Evolutionary conservation across 2,113 vertebrate species (phyloP).

Genomic region (Hylia prasina): DNA sequence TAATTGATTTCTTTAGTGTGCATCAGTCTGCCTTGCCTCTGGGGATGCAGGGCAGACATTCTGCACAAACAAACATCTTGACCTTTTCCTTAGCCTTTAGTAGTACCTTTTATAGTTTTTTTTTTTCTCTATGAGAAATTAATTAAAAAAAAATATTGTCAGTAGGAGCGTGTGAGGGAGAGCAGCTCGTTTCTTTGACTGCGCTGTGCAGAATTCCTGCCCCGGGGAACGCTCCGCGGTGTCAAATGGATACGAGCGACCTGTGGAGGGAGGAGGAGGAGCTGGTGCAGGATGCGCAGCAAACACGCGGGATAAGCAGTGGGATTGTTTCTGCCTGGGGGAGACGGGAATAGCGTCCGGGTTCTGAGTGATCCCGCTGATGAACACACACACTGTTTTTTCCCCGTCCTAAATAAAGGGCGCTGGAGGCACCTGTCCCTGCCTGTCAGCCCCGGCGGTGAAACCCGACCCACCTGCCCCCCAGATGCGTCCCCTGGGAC

Average conservation of each 20-base stretch:
- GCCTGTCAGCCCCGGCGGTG: not conserved
- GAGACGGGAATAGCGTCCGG: not conserved
- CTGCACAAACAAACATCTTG: conserved; percentile 69
- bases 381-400: not conserved
- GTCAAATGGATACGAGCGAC: not conserved
- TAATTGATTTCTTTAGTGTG: conserved; percentile 66
- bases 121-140: not conserved
- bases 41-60: conserved; percentile 23
- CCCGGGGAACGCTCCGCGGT: not conserved
- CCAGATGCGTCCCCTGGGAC: not conserved
- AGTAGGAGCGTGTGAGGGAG: not conserved
- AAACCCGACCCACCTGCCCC: not conserved
- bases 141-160: not conserved
- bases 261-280: not conserved
- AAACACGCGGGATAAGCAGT: not conserved
- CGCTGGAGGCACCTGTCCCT: not conserved
- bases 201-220: conserved; percentile 2
- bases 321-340: not conserved
- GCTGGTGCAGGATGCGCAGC: not conserved
- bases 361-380: not conserved
- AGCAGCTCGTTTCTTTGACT: not conserved
- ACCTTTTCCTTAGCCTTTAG: conserved; percentile 67
- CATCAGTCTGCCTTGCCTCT: conserved; percentile 37
- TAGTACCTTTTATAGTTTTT: conserved; percentile 1
- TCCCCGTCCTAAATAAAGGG: not conserved